Base-by-base conservation (phyloP, 1,140 invertebrate genomes). In the Physella acuta region DNA sequence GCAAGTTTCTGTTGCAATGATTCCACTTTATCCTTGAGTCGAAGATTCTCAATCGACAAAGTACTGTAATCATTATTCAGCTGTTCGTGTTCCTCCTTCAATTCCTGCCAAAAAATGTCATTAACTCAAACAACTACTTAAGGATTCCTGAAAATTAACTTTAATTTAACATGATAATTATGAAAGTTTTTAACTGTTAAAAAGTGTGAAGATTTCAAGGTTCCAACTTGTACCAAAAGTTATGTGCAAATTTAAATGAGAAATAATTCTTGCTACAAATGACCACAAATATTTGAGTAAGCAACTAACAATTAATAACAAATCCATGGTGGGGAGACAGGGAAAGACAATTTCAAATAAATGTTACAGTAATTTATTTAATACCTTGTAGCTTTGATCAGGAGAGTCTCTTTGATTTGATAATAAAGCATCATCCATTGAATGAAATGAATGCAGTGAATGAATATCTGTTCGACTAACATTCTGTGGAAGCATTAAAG, bases 71-170 rank as follows among this genome's bases (percentile, higher is more conserved):
- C 77, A 59, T 78, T 73, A 74, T 74, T 76, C 31, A 79, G 55
- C 53, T 75, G 74, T n/a, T 78, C 77, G 73, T 77, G 74, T 51
- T 79, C 77, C 28, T 73, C 74, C 67, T 79, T 74, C 55, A 79
- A 59, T 55, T 79, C 74, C 78, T 79, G 39, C 30, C 26, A 44
- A 52, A 36, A 34, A 63, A 55, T 55, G 20, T 20, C 8, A 8
- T 8, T 24, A 55, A 55, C 11, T 20, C 5, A 24, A 30, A 5
- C 8, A 14, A 55, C 20, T 20, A 55, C 53, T 14, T 11, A 24
- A 24, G 53, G 24, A 49, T n/a, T n/a, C n/a, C n/a, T n/a, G n/a
- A 49, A 49, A n/a, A 14, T 49, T 49, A 49, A n/a, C n/a, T 49
- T 49, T 49, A 11, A 49, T n/a, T 49, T 11, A 49, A n/a, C 44